Percentiles rank a stretch among this genome's conserved stretches.
Conservation (phyloP, 1,140 invertebrate genomes). For the Leptinotarsa defecta region DNA sequence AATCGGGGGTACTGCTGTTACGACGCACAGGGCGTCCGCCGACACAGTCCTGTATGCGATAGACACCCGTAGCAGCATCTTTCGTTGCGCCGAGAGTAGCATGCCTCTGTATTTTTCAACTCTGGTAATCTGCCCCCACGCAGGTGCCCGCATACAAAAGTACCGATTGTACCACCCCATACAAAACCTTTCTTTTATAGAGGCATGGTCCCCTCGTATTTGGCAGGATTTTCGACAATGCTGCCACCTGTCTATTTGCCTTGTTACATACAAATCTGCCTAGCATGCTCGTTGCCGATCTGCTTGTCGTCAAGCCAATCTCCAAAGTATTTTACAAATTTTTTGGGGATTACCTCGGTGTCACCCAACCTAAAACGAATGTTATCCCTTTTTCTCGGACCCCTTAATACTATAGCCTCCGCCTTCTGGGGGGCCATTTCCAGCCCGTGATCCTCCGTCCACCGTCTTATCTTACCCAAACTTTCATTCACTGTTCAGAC, state of each 20-base stretch:
- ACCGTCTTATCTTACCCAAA: neutral
- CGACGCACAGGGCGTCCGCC: neutral
- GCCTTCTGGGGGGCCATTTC: slow-evolving; percentile 16
- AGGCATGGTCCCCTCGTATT: no score
- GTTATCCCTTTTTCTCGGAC: neutral
- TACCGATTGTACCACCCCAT: no score
- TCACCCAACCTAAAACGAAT: neutral
- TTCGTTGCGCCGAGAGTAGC: slow-evolving; percentile 20
- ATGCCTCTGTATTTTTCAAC: slow-evolving; percentile 9
- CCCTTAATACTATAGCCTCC: slow-evolving; percentile 4
- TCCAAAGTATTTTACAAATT: slow-evolving; percentile 20
- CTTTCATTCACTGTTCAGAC: neutral
- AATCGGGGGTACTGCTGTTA: neutral
- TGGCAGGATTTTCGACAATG: neutral
- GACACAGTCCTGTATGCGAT: neutral
- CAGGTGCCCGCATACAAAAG: slow-evolving; percentile 29
- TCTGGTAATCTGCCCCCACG: slow-evolving; percentile 19
- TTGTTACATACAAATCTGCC: neutral
- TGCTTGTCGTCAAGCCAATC: slow-evolving; percentile 9
- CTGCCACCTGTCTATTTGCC: slow-evolving; percentile 10
- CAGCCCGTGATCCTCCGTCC: neutral
- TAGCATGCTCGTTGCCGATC: slow-evolving; percentile 12
- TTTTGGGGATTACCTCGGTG: neutral
- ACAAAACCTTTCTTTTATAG: no score
- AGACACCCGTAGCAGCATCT: slow-evolving; percentile 10